Conservation (phyloP, 2,888 invertebrate species). For the Sphinx pinastri region DNA sequence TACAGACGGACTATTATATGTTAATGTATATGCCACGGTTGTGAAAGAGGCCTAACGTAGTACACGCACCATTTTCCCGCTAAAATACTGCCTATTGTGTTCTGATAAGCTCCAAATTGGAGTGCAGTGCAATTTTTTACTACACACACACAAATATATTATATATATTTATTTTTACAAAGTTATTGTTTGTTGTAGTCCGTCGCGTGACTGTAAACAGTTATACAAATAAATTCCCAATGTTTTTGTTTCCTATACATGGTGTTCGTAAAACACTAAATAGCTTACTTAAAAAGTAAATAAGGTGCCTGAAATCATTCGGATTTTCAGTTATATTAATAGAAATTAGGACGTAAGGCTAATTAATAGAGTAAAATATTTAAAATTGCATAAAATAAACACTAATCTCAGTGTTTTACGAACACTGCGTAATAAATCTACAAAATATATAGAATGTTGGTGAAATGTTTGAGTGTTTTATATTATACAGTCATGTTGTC, state of each 20-base stretch:
- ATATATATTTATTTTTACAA: constrained; percentile 57
- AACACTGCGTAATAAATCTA: constrained; percentile 5
- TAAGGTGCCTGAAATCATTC: constrained; percentile 8
- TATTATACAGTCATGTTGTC: constrained; percentile 11
- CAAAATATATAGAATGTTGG: constrained; percentile 12
- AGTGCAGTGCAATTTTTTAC: constrained; percentile 63
- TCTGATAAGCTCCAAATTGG: constrained; percentile 69
- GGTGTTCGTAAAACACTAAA: constrained; percentile 9
- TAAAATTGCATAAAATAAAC: neutral
- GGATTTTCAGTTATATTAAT: neutral
- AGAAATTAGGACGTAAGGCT: constrained; percentile 2
- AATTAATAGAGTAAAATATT: constrained; percentile 1
- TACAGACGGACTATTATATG: constrained; percentile 18
- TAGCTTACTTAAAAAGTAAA: neutral
- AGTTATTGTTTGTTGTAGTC: constrained; percentile 60
- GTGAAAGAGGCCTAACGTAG: constrained; percentile 82
- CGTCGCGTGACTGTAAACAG: constrained; percentile 19
- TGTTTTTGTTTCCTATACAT: constrained; percentile 22
- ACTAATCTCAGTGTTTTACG: neutral
- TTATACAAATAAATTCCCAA: constrained; percentile 12
- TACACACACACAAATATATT: constrained; percentile 45
- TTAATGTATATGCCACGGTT: constrained; percentile 65
- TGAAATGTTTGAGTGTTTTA: constrained; percentile 10
- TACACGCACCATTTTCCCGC: constrained; percentile 56
- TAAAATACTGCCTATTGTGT: constrained; percentile 78